Base-by-base conservation (phyloP, 1,140 invertebrate genomes). In the Trichonephila inaurata region DNA sequence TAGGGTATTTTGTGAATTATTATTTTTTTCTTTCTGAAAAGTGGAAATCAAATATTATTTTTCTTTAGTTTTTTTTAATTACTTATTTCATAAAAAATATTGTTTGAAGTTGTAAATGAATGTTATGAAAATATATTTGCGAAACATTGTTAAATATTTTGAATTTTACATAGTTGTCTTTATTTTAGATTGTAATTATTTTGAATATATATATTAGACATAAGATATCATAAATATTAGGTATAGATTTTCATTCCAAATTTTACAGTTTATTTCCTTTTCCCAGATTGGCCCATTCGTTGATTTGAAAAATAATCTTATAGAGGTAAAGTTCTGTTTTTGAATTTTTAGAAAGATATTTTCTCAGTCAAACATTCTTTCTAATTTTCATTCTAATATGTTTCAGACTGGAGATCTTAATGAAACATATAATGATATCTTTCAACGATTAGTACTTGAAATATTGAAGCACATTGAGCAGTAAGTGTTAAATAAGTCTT, bases 271-370 rank as follows among this genome's bases (percentile, higher is more conserved):
- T 77, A 61, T 60, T n/a, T 86, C 24, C 28, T 44, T 44, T 19
- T 81, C 81, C 62, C 21, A 94, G 94, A 88, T 97, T 10, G 98
- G 98, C 0, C 98, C 98, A 8, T 98, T 99, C 95, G 95, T 98
- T 61, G 98, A 99, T 95, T 96, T 96, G 12, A 97, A 95, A 94
- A 95, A 95, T 88, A 66, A 88, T 14, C 16, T 88, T 33, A 88
- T 94, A 33, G 64, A 87, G 92, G 82, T 92, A 94, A 83, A 72
- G 10, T 86, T 18, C 64, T 58, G 33, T 88, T 77, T 77, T 14
- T 24, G n/a, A 16, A 28, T n/a, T 77, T 28, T 51, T 51, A 10
- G 7, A 51, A 51, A 3, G 51, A 51, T 51, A 51, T 51, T 40
- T 40, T 4, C 2, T 40, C 33, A 40, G 33, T 40, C 33, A n/a